Evolutionary conservation across 2,113 vertebrate species (phyloP).

Genomic region (Halcyon senegalensis): DNA sequence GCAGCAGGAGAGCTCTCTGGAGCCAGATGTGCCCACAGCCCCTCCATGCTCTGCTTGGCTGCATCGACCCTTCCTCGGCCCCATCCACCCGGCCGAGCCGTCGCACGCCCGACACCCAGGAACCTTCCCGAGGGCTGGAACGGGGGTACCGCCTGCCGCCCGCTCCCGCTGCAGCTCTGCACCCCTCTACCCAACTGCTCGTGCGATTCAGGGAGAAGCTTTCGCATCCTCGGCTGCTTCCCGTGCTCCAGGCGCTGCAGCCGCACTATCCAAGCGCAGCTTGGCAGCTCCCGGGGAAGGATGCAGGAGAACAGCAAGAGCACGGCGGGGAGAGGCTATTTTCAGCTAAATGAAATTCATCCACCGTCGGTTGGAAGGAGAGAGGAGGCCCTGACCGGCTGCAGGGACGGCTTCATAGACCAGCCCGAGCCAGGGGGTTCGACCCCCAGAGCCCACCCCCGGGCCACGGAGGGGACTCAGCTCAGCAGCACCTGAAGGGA

Average conservation of each 20-base stretch:
- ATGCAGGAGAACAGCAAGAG: neutral
- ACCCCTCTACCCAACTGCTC: neutral
- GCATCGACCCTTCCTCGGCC: neutral
- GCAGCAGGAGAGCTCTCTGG: neutral
- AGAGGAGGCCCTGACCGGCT: neutral
- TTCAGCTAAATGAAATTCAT: neutral
- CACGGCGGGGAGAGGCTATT: rapidly evolving
- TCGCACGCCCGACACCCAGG: rapidly evolving
- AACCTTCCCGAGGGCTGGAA: neutral
- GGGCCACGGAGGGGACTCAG: rapidly evolving
- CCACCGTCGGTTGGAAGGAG: rapidly evolving
- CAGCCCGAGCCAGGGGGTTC: rapidly evolving
- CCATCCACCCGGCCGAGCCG: rapidly evolving
- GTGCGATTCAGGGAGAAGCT: neutral
- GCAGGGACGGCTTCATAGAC: neutral
- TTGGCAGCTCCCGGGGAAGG: neutral
- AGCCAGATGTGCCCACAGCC: neutral
- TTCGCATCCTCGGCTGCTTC: neutral
- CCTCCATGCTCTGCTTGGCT: rapidly evolving
- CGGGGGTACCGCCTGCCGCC: rapidly evolving
- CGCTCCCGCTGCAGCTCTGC: rapidly evolving
- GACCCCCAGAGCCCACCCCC: neutral
- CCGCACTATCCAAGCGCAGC: rapidly evolving
- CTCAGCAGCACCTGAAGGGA: neutral
- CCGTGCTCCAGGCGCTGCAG: neutral